Percentiles rank a stretch among this genome's conserved stretches.
phyloP scores from a whole-genome alignment of 2,113 vertebrate genomes.

The Lepus americanus region DNA sequence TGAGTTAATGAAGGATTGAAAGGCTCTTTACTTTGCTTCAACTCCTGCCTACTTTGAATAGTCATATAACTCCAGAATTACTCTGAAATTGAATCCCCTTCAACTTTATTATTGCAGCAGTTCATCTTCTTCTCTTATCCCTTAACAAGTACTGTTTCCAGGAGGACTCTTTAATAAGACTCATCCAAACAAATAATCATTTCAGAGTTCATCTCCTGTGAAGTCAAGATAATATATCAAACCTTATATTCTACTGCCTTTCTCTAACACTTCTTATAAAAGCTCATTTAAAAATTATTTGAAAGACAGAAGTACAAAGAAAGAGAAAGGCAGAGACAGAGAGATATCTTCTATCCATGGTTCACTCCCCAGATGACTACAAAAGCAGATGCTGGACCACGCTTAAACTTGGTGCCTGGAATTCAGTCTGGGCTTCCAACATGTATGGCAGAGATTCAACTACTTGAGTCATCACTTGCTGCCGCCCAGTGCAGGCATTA shows the following conservation, averaged over 20 bases:
- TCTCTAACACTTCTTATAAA: background rate
- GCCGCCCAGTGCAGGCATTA: too few species aligned
- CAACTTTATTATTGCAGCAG: background rate
- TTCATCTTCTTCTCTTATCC: background rate
- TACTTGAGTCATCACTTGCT: too few species aligned
- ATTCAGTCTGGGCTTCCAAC: too few species aligned
- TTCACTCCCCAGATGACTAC: too few species aligned
- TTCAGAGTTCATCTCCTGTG: background rate
- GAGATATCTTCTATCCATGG: too few species aligned
- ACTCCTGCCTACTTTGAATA: background rate
- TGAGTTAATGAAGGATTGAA: background rate
- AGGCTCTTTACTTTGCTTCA: background rate
- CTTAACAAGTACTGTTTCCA: background rate
- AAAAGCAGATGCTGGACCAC: too few species aligned
- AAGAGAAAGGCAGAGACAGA: too few species aligned
- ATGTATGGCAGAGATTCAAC: too few species aligned
- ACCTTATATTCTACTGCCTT: background rate
- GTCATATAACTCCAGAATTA: background rate
- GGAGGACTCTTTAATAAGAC: background rate
- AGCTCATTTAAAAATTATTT: too few species aligned
- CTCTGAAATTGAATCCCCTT: background rate
- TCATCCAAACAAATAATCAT: background rate
- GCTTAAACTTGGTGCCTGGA: too few species aligned
- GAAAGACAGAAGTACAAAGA: too few species aligned
- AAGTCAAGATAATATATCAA: background rate